Evolutionary conservation across 30 jellyfish, hydroid and myxozoan species (phyloP).

Genomic region (Catostylus mosaicus): DNA sequence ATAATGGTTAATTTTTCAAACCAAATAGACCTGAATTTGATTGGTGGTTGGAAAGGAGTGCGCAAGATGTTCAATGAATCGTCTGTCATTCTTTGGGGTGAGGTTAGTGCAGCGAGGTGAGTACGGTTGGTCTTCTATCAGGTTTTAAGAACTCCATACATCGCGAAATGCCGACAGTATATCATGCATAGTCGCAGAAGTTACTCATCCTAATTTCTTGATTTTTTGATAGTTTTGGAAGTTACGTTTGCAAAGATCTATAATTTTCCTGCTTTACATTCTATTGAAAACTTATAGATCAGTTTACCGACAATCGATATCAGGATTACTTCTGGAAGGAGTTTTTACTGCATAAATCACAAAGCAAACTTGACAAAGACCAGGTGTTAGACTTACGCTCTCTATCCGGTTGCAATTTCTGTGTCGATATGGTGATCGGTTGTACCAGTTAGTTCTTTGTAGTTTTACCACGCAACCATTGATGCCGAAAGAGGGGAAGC

Average conservation of each 20-base stretch:
- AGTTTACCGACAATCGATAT: too few relatives aligned
- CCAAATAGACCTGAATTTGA: not conserved
- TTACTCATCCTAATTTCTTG: too few relatives aligned
- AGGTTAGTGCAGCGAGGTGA: slow-evolving; percentile 29
- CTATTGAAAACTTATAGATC: not conserved
- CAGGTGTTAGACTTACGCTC: too few relatives aligned
- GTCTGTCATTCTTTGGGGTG: slow-evolving; percentile 32
- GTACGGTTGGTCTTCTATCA: not conserved
- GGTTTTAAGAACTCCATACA: not conserved
- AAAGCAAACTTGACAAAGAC: too few relatives aligned
- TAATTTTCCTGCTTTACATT: not conserved
- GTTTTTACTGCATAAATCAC: too few relatives aligned
- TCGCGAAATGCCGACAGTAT: not conserved
- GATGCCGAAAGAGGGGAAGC: too few relatives aligned
- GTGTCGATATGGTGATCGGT: too few relatives aligned
- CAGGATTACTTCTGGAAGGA: too few relatives aligned
- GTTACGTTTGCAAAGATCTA: not conserved
- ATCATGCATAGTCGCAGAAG: too few relatives aligned
- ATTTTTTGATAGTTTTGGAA: not conserved
- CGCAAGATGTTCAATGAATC: slow-evolving; percentile 14
- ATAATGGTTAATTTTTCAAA: not conserved
- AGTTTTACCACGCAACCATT: too few relatives aligned
- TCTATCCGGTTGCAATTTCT: too few relatives aligned
- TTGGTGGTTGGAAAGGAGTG: slow-evolving; percentile 40
- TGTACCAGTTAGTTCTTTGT: too few relatives aligned